Base-by-base conservation (phyloP, 2,113 vertebrate species). In the Rhinolophus ferrumequinum region DNA sequence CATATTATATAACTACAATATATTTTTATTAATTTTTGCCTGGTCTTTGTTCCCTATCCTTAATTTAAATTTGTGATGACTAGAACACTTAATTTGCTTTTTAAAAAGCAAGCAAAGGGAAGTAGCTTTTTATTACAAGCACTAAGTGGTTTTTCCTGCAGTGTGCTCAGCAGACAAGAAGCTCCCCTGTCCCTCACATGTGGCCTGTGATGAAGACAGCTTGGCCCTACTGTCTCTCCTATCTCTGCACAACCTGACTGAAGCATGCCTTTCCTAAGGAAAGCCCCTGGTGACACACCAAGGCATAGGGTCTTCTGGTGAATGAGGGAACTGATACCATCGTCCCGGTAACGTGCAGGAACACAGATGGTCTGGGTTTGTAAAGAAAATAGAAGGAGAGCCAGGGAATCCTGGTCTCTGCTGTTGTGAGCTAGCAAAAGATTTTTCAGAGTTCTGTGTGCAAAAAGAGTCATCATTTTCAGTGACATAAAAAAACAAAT, bases 11-110 rank as follows among this genome's bases (percentile, higher is more conserved):
- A 80, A 24, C 70, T 6, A 6, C 44, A 38, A 15, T 14, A 15
- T 12, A 14, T 56, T 35, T 88, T 87, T 69, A 79, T 75, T 66
- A 35, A 26, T 67, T 80, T 92, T 15, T 70, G 70, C 19, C 21
- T 41, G 77, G 24, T 72, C 72, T 72, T 77, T 54, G 44, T 76
- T 81, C 52, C 28, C 2, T 21, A 9, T 73, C 38, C 82, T 64
- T 66, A 58, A 84, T 80, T 80, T 70, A 81, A 44, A 92, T 77
- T 38, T 66, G 50, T 33, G 60, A 28, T 84, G 90, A 81, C 66
- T 56, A 28, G 58, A 76, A 76, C 77, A 80, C 33, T 91, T 88
- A 35, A 90, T 91, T 81, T 84, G 66, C 90, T 75, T 91, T 88
- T 52, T 75, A 60, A 93, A 79, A 76, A 58, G 86, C 30, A 93